Evolutionary conservation across 2,113 vertebrate genomes (phyloP), one percentile per base, ranked within the genome.

Genomic region (Odontophorus gujanensis): DNA sequence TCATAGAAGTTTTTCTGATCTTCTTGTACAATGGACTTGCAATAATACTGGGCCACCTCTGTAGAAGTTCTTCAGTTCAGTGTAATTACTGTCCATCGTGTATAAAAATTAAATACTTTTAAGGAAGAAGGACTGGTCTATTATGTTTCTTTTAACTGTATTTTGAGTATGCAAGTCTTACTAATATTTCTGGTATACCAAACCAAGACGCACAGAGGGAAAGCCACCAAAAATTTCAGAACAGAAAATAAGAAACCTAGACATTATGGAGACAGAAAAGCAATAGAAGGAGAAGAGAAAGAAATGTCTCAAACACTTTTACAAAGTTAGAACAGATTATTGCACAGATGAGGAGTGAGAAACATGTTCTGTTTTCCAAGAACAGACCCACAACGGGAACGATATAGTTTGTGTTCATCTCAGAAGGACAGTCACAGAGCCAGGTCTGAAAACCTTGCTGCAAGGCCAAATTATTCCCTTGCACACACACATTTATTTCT

Each of bases 201-300:
- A 89, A 85, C 83, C 7, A 53, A 62, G 47, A 53, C 25, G 72
- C 18, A 74, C 8, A 69, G 83, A 87, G 78, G 28, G 43, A 32
- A 95, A 95, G 73, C 92, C 79, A 62, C 93, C 21, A 68, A 34
- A 25, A 67, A 76, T 34, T 51, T 82, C 59, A 55, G n/a, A 79
- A 59, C 68, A 92, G 66, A 75, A 18, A 9, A 53, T 50, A 95
- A 93, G 85, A 91, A 48, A 61, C 81, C 63, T 92, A 68, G 38
- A n/a, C 19, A 69, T 30, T 62, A 8, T 3, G 2, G 72, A 90
- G 38, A 66, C 2, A 0, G 25, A 91, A 95, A 96, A 67, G 65
- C 79, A 93, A 36, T 34, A 58, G 79, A 90, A 32, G 86, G 67
- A 95, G 96, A 75, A 96, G 87, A 55, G 19, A 90, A 50, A 91